phyloP scores from a whole-genome alignment of 2,113 vertebrate genomes.

The Leptocoma aspasia region DNA sequence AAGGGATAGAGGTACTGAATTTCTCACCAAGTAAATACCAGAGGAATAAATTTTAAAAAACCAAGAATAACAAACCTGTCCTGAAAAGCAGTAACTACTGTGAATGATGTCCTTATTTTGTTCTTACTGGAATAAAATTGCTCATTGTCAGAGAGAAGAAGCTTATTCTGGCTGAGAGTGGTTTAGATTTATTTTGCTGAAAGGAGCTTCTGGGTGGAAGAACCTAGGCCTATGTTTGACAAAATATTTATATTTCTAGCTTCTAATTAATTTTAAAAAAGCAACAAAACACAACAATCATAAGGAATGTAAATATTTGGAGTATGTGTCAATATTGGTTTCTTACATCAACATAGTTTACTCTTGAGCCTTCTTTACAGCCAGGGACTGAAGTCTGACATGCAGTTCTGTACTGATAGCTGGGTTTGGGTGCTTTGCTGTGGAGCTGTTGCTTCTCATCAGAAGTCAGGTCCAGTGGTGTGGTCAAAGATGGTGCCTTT shows the following conservation, averaged over 20 bases:
- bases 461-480: neutral
- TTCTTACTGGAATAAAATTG: neutral
- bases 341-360: neutral
- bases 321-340: conserved; percentile 1
- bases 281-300: neutral
- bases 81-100: neutral
- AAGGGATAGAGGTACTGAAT: neutral
- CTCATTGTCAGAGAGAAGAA: neutral
- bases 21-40: neutral
- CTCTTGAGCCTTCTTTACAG: neutral
- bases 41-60: neutral
- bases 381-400: neutral
- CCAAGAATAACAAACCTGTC: neutral
- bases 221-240: neutral
- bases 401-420: neutral
- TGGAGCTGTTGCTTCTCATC: neutral
- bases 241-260: conserved; percentile 29
- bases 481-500: neutral
- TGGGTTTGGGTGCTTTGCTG: neutral
- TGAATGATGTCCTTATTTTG: neutral
- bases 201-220: neutral
- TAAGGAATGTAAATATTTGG: conserved; percentile 40
- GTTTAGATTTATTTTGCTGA: neutral
- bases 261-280: neutral
- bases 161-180: neutral